Percentiles rank a stretch among this genome's conserved stretches.
Conservation (phyloP, 2,888 invertebrate species). For the Darwinula stevensoni region DNA sequence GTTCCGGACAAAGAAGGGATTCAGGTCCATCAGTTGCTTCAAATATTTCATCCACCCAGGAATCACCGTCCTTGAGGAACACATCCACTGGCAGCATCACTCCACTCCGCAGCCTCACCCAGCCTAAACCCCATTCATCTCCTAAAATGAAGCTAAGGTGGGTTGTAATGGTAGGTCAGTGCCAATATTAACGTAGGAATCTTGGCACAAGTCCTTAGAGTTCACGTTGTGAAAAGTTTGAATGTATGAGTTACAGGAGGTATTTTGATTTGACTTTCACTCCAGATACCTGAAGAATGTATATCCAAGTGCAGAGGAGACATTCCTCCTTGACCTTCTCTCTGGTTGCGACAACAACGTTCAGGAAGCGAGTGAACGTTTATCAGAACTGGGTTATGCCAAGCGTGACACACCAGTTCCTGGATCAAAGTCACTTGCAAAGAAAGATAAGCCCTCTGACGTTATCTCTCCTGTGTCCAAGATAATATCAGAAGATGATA, state of each 20-base stretch:
- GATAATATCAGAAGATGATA: too few species aligned
- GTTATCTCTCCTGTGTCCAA: too few species aligned
- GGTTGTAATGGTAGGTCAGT: slow-evolving; percentile 11
- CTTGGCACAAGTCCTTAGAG: too few species aligned
- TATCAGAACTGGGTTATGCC: slow-evolving; percentile 48
- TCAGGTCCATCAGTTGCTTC: too few species aligned
- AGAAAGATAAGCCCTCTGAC: too few species aligned
- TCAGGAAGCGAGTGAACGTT: slow-evolving; percentile 50
- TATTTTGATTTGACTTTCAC: not conserved
- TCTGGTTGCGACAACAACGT: slow-evolving; percentile 70
- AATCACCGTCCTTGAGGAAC: not conserved
- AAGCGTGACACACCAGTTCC: slow-evolving; percentile 29
- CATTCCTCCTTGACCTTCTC: slow-evolving; percentile 46
- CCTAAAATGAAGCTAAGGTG: slow-evolving; percentile 80
- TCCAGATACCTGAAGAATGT: slow-evolving; percentile 62
- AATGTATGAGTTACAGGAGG: slow-evolving; percentile 4
- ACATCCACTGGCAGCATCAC: slow-evolving; percentile 10
- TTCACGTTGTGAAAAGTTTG: not conserved
- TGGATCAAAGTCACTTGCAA: too few species aligned
- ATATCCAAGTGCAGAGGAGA: slow-evolving; percentile 69
- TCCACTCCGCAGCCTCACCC: slow-evolving; percentile 14
- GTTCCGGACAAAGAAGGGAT: too few species aligned
- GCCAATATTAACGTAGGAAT: too few species aligned
- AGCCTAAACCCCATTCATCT: slow-evolving; percentile 35
- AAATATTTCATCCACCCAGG: slow-evolving; percentile 11